Base-by-base conservation (phyloP, 2,888 invertebrate genomes). In the Synergus umbraculus region DNA sequence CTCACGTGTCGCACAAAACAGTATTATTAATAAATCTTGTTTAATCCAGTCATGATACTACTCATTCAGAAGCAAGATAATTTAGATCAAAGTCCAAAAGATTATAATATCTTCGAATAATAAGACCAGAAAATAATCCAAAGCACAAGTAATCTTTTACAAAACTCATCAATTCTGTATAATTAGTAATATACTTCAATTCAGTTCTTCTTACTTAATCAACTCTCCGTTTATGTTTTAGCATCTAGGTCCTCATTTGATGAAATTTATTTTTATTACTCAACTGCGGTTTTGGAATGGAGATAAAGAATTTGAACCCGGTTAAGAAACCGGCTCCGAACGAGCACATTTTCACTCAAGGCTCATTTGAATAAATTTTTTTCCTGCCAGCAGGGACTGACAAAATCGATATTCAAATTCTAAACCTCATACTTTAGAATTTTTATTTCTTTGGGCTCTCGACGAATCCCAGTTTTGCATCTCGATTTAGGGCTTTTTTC, bases 331-430 rank as follows among this genome's bases (percentile, higher is more conserved):
- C 73, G 49, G 73, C 54, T 73, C 37, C 15, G 13, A 54, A 15
- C 37, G 37, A 37, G n/a, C n/a, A 73, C 37, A 73, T 73, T 73
- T 73, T 73, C 54, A 54, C 73, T 73, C 37, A 73, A 49, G 73
- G 2, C 37, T 73, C 37, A 54, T 73, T 54, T 73, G 49, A 54
- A 73, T 73, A 54, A 54, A 54, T 73, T 54, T 69, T 69, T 46
- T 73, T 29, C 10, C 18, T 44, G 49, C 37, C 37, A 10, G 4
- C 9, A 73, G 54, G 10, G n/a, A 18, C 54, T n/a, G 4, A n/a
- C 18, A 49, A 73, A 73, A 41, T 49, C 54, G 54, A 54, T 54
- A 73, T 73, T 73, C 73, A 54, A 73, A 73, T 73, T 54, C 37
- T 15, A 73, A 54, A 54, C 54, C 54, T 54, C 73, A 54, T 69